Evolutionary conservation across 2,113 vertebrate genomes (phyloP), one percentile per base, ranked within the genome.

Genomic region (Pterocles gutturalis): DNA sequence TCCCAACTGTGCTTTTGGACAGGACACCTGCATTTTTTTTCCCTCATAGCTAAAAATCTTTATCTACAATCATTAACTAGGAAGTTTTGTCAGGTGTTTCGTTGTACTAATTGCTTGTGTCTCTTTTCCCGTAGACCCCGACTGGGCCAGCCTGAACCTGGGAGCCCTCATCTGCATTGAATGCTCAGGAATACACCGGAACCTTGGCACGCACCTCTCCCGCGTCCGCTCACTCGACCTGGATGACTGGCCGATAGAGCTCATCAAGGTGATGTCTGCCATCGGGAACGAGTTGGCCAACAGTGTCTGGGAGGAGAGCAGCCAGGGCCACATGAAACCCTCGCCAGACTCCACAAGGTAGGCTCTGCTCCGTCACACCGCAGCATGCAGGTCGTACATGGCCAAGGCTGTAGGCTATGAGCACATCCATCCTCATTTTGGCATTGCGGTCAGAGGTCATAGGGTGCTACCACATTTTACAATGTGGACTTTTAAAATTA

Each of bases 81-180:
- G 4, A 20, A 2, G 28, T 11, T 26, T 19, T 60, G 7, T 7
- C 12, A 19, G 5, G 8, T 6, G 17, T 77, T 36, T 6, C 1
- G 0, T 48, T 33, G 11, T 31, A 7, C 45, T n/a, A 2, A 73
- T 24, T 34, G 7, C 34, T 2, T 61, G 54, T 67, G 14, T 89
- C 28, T 28, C 16, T 95, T 93, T 72, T 46, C 53, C 93, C 2
- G 0, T 93, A 99, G 99, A 99, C 86, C 99, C 99, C 0, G 99
- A 99, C 98, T 99, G 99, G 99, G 99, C 99, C 75, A 99, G 99
- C 77, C 97, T 99, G 95, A 99, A 99, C 98, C 98, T 99, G 53
- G 99, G 99, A 13, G 99, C 99, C 36, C 99, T 99, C 85, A 99
- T 99, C 93, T 99, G 99, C 95, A 99, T 99, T 15, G 99, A 99